Percentiles rank a stretch among this genome's conserved stretches.
Conservation (phyloP, 23 tunicate genomes). For the Halocynthia roretzi region DNA sequence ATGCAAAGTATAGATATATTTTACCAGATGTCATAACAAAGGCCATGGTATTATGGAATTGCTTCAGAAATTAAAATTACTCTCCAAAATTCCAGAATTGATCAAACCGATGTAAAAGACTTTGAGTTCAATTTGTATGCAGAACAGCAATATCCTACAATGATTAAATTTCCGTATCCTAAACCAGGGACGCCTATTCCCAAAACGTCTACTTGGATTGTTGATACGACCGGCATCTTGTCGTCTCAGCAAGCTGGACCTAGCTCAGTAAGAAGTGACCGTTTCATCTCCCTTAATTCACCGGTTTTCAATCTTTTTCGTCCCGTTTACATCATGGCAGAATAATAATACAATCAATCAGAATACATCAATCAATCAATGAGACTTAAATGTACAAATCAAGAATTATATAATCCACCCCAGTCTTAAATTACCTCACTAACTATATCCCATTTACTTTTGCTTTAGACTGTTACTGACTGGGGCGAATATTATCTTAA, state of each 20-base stretch:
- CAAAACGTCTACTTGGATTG: constrained; percentile 17
- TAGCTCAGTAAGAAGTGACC: constrained; percentile 3
- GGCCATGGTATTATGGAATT: no score
- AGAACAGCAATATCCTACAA: constrained; percentile 44
- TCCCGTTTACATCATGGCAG: no score
- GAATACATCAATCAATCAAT: no score
- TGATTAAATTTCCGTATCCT: constrained; percentile 70
- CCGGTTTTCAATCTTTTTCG: no score
- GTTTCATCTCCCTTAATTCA: no score
- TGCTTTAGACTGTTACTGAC: constrained; percentile 26
- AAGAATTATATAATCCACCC: no score
- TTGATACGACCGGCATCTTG: neutral
- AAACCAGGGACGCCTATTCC: constrained; percentile 84
- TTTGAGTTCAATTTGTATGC: constrained; percentile 57
- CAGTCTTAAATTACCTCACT: no score
- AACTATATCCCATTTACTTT: no score
- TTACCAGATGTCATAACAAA: neutral
- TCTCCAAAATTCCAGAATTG: constrained; percentile 24
- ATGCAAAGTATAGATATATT: constrained; percentile 40
- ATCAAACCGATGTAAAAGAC: constrained; percentile 38
- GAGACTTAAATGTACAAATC: no score
- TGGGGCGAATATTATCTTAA: constrained; percentile 56
- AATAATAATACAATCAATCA: no score
- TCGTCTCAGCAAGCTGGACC: neutral
- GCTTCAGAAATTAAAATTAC: neutral